Base-by-base conservation (phyloP, 1,140 invertebrate species). In the Sesamia nonagrioides region DNA sequence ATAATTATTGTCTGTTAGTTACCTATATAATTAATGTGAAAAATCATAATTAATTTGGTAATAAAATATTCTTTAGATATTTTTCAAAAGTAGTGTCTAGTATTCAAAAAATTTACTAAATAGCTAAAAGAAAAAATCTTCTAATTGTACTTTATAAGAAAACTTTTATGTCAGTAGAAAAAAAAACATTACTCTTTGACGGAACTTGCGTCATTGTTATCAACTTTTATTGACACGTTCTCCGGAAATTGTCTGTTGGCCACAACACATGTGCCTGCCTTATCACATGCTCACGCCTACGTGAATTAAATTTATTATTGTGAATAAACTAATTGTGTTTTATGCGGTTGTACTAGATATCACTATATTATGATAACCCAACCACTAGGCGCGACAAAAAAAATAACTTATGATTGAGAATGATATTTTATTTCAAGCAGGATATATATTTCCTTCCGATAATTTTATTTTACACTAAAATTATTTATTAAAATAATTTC, bases 201-300 rank as follows among this genome's bases (percentile, higher is more conserved):
- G 40, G 63, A 54, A 71, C 68, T 71, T 71, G 17, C 63, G 45
- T 50, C 68, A 71, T n/a, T 71, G 68, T 71, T 71, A 71, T 71
- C 68, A 52, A 54, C 8, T 54, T 71, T 18, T 71, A 71, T 54
- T 37, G 68, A 54, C 68, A 54, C 4, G 33, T 48, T 21, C 18
- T 52, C 68, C 68, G 68, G 68, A 71, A 54, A 54, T 45, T n/a
- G 45, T 52, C 45, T 50, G 68, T 71, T 54, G 18, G 27, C 37
- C 54, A 71, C 63, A 50, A 68, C 52, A 71, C 35, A 71, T 27
- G 48, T 52, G 27, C 6, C 11, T 42, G 42, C 63, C 11, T 71
- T 71, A 71, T 71, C 68, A 54, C 17, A 13, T 35, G 54, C 68
- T 71, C 15, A 52, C 15, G 45, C 48, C 27, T 54, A 52, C 48